Evolutionary conservation across 2,113 vertebrate species (phyloP), one percentile per base, ranked within the genome.

Genomic region (Prionailurus viverrinus): DNA sequence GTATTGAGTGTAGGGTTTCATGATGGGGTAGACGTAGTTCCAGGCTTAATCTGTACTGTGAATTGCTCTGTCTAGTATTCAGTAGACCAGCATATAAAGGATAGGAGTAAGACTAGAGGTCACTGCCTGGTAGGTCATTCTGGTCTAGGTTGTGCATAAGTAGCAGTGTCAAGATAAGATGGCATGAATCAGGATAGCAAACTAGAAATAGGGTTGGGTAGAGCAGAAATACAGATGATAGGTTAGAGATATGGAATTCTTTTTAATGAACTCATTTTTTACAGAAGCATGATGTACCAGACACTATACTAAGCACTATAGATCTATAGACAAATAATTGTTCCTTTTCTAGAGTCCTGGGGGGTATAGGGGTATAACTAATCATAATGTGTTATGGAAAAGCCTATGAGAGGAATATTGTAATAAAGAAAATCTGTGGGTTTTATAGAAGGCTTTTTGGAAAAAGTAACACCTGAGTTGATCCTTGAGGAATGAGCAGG

Each of bases 401-500:
- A 88, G 19, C 33, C 48, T 69, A 5, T 84, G 51, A 39, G 48
- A 39, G 14, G 58, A 41, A 31, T 80, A n/a, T 51, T 68, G 1
- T 25, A 51, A 23, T 21, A 69, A 84, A 78, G 83, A 51, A 21
- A 81, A 10, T 31, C 36, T 65, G 13, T 39, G 41, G 21, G 15
- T 2, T 71, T 93, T 71, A 33, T 21, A 39, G 86, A 89, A 95
- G 51, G 6, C 73, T 81, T 95, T 73, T 65, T 96, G 53, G 58
- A 73, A 1, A 25, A 85, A 79, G 33, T n/a, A 48, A 51, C 15
- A 82, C 3, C 15, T 15, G 14, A 78, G 21, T 53, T 71, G 25
- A 79, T 74, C 2, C 18, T 69, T 61, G 51, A 95, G 83, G 25
- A 55, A 91, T 85, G 16, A 76, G 4, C 36, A 39, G 33, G 55